Evolutionary conservation across 2,113 vertebrate species (phyloP).

Genomic region (Triplophysa rosa): DNA sequence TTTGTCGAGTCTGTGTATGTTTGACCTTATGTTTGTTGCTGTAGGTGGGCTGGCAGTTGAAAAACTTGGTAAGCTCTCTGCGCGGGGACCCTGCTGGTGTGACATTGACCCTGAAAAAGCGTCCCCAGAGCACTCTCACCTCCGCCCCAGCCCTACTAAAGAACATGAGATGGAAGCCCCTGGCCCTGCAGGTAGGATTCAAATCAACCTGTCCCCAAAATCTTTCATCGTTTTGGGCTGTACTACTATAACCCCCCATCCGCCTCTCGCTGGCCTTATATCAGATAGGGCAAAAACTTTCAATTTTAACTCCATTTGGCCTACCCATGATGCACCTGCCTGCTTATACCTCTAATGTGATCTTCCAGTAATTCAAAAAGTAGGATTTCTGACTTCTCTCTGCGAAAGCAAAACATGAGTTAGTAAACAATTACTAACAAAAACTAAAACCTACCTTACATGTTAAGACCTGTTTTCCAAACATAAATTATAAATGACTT

Average conservation of each 20-base stretch:
- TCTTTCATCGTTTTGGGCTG: neutral
- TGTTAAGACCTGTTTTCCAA: no score
- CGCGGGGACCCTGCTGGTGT: slow-evolving; percentile 97
- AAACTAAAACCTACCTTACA: no score
- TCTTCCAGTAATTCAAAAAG: no score
- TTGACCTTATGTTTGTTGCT: slow-evolving; percentile 61
- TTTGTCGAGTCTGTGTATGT: slow-evolving; percentile 48
- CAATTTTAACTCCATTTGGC: neutral
- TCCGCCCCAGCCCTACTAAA: slow-evolving; percentile 98
- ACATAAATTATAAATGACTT: no score
- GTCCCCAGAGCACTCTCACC: slow-evolving; percentile 99
- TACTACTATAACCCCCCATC: neutral
- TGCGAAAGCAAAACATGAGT: no score
- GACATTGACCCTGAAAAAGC: slow-evolving; percentile 99
- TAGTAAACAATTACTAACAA: no score
- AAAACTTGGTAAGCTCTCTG: slow-evolving; percentile 99
- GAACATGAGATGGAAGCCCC: slow-evolving; percentile 99
- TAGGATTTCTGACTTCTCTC: no score
- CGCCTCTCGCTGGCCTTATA: neutral
- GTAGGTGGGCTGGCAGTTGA: slow-evolving; percentile 86
- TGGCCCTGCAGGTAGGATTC: slow-evolving; percentile 96
- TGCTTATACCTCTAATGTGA: neutral
- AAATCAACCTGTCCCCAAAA: slow-evolving; percentile 39
- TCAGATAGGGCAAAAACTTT: neutral
- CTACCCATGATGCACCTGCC: slow-evolving; percentile 6